Conservation (phyloP, 2,888 invertebrate genomes). For the Caenorhabditis sp. region DNA sequence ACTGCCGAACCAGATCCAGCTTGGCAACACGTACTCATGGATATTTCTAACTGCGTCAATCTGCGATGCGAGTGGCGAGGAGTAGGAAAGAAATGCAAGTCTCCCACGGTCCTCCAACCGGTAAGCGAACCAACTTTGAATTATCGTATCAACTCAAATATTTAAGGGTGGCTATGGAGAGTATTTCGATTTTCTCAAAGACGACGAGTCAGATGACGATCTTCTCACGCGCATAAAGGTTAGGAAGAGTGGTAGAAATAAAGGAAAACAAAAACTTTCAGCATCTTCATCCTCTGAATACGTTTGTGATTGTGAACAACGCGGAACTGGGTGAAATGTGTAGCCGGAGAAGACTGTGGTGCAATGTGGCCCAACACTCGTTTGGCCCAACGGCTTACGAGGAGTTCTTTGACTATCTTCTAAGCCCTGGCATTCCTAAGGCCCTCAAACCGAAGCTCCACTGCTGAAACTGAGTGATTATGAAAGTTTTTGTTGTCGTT, state of each 20-base stretch:
- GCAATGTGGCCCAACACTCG: conserved; percentile 33
- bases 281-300: conserved; percentile 40
- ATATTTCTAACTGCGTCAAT: conserved; percentile 40
- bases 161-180: conserved; percentile 16
- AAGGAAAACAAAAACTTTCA: conserved; percentile 35
- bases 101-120: background rate
- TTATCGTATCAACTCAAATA: conserved; percentile 6
- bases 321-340: conserved; percentile 45
- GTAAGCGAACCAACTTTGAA: conserved; percentile 6
- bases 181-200: conserved; percentile 27
- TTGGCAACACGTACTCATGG: conserved; percentile 28
- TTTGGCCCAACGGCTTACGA: background rate
- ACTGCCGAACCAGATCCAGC: background rate
- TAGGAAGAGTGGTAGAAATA: background rate
- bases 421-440: conserved; percentile 45
- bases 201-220: conserved; percentile 9
- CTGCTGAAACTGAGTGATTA: conserved; percentile 49
- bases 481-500: background rate
- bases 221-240: background rate
- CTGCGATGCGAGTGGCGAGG: conserved; percentile 55
- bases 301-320: conserved; percentile 44
- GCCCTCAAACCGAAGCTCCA: conserved; percentile 46
- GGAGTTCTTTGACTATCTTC: conserved; percentile 25
- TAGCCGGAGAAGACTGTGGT: conserved; percentile 22
- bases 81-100: conserved; percentile 35